These are phyloP conservation scores for Anas bernieri DNA, from an alignment of 2,797 vertebrate species.

Conservation along the genomic window DNA sequence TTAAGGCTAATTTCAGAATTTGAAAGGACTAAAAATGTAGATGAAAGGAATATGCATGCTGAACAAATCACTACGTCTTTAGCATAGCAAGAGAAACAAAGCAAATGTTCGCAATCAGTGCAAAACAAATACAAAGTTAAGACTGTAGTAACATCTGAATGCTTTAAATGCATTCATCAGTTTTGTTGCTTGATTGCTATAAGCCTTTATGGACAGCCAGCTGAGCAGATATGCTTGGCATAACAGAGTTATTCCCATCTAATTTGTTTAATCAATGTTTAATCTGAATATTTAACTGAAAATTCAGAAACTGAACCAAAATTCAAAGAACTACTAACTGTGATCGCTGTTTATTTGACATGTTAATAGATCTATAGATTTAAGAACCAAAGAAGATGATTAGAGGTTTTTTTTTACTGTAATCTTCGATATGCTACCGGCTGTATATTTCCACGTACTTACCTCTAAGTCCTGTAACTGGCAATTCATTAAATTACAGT, in stretches of 20 bases:
- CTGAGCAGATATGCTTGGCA: neutral
- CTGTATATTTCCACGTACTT: neutral
- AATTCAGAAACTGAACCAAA: neutral
- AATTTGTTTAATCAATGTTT: neutral
- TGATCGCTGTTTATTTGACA: neutral
- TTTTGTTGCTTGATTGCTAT: neutral
- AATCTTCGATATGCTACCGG: fast-evolving
- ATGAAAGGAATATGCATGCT: neutral
- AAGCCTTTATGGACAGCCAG: neutral
- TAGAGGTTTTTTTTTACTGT: neutral
- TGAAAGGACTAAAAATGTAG: constrained; percentile 44
- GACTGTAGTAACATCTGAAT: neutral
- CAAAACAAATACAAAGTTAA: neutral
- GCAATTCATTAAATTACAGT: neutral
- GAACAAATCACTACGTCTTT: constrained; percentile 39
- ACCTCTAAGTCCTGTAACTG: neutral
- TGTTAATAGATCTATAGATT: neutral
- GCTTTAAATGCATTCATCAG: neutral
- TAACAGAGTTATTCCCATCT: neutral
- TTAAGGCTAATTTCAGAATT: constrained; percentile 43
- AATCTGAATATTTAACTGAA: neutral
- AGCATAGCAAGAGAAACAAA: neutral
- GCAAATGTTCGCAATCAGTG: neutral
- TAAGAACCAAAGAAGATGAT: neutral
- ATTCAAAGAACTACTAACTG: neutral